Percentiles rank a stretch among this genome's conserved stretches.
Conservation (phyloP, 2,888 invertebrate genomes). For the Clostera curtula region DNA sequence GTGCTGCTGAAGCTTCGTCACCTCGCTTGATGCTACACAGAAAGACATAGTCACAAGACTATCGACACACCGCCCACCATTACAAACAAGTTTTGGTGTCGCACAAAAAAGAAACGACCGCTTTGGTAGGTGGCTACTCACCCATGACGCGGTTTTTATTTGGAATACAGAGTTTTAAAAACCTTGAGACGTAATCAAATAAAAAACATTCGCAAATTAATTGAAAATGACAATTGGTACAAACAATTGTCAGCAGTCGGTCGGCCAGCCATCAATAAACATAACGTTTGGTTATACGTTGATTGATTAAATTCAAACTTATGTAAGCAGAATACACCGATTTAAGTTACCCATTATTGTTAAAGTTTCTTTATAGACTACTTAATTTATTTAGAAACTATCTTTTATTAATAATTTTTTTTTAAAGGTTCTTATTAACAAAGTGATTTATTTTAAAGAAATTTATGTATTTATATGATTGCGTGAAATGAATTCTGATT, state of each 20-base stretch:
- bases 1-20: conserved; percentile 87
- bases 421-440: too few relatives aligned
- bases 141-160: conserved; percentile 49
- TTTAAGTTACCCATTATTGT: too few relatives aligned
- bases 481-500: too few relatives aligned
- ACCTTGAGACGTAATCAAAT: conserved; percentile 27
- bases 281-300: conserved; percentile 14
- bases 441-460: too few relatives aligned
- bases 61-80: conserved; percentile 55
- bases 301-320: not conserved
- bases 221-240: conserved; percentile 36
- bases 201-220: conserved; percentile 36
- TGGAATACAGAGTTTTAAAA: conserved; percentile 24
- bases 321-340: too few relatives aligned
- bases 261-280: conserved; percentile 29
- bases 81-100: conserved; percentile 31
- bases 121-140: conserved; percentile 42
- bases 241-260: conserved; percentile 18
- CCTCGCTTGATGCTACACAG: conserved; percentile 74
- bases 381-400: too few relatives aligned
- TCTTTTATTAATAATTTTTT: too few relatives aligned
- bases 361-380: too few relatives aligned
- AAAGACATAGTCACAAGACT: conserved; percentile 37
- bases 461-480: too few relatives aligned
- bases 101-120: conserved; percentile 20